phyloP scores from a whole-genome alignment of 2,797 vertebrate genomes.

The Valencia hispanica region DNA sequence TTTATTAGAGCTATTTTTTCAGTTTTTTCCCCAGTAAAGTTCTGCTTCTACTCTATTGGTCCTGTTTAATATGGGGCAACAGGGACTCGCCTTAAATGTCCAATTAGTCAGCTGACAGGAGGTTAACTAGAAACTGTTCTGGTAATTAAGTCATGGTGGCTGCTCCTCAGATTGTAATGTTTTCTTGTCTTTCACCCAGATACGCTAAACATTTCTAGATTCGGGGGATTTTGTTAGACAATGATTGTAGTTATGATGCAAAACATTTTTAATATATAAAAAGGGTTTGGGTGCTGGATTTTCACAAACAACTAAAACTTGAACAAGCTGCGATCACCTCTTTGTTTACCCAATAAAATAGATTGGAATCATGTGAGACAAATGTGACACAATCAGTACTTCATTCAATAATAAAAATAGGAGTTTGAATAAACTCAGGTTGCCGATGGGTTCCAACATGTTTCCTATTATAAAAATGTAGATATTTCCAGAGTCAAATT shows the following conservation, averaged over 20 bases:
- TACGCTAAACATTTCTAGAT: background rate
- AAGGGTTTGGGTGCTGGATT: background rate
- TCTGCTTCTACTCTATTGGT: background rate
- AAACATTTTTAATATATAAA: background rate
- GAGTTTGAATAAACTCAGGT: background rate
- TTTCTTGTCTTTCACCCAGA: background rate
- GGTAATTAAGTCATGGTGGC: constrained; percentile 1
- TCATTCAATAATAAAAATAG: background rate
- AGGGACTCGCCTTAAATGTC: constrained; percentile 1
- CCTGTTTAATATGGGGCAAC: background rate
- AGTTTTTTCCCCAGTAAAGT: background rate
- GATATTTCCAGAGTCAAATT: background rate
- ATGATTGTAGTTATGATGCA: background rate
- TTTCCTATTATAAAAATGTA: background rate
- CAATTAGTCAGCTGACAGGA: constrained; percentile 12
- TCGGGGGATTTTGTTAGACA: background rate
- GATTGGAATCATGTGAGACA: background rate
- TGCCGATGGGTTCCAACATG: background rate
- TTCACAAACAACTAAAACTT: background rate
- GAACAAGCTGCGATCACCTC: background rate
- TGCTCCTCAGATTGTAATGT: background rate
- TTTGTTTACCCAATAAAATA: too few relatives aligned
- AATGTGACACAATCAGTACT: background rate
- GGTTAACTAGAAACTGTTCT: constrained; percentile 6
- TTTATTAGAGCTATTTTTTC: constrained; percentile 8